Percentiles rank a stretch among this genome's conserved stretches.
Evolutionary conservation across 1,140 invertebrate genomes (phyloP).

Genomic region (Idris sp.): DNA sequence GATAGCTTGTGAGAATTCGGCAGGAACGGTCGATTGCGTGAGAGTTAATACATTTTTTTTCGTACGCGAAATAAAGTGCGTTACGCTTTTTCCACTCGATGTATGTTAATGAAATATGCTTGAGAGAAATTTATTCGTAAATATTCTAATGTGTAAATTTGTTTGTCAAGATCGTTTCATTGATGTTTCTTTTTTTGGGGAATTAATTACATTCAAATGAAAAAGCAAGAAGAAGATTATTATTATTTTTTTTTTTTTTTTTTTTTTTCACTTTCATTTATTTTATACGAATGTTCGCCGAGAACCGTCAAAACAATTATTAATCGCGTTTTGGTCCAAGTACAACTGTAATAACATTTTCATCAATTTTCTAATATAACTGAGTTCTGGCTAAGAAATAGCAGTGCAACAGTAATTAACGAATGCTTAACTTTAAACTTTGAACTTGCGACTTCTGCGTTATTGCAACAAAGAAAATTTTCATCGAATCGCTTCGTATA

Average conservation of each 20-base stretch:
- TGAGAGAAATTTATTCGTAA: too few species aligned
- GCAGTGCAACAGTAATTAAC: constrained; percentile 48
- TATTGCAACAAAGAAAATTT: constrained; percentile 51
- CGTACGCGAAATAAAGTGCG: too few species aligned
- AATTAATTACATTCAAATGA: too few species aligned
- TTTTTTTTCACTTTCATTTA: constrained; percentile 31
- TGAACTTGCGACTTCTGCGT: constrained; percentile 48
- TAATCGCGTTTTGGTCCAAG: constrained; percentile 47
- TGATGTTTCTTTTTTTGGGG: too few species aligned
- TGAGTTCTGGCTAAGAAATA: constrained; percentile 50
- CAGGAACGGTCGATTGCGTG: constrained; percentile 3
- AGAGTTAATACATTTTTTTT: too few species aligned
- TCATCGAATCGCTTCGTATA: constrained; percentile 50
- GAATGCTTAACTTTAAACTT: constrained; percentile 55
- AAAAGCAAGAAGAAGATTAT: too few species aligned
- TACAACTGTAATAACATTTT: constrained; percentile 59
- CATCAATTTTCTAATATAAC: constrained; percentile 56
- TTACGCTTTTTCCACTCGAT: too few species aligned
- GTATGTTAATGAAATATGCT: too few species aligned
- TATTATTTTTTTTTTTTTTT: too few species aligned
- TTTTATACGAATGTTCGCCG: constrained; percentile 20
- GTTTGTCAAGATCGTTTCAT: too few species aligned
- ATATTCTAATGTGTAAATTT: too few species aligned
- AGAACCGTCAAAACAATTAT: constrained; percentile 54
- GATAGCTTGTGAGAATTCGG: constrained; percentile 41